Evolutionary conservation across 2,888 invertebrate species (phyloP), one percentile per base, ranked within the genome.

Genomic region (Schizaphis graminum): DNA sequence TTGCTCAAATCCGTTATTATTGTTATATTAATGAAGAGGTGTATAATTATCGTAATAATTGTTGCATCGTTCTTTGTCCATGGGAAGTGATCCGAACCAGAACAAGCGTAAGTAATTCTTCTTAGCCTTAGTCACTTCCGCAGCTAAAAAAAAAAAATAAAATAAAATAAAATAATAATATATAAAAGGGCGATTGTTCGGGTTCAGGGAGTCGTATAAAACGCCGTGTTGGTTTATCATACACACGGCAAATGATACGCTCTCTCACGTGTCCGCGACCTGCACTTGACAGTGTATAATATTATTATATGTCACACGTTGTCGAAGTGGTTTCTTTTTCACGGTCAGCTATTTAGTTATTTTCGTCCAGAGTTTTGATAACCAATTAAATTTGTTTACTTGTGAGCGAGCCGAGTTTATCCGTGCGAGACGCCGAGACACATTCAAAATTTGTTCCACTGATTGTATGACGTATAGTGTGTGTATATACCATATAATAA

Each of bases 71-170:
- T 88, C 44, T 93, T 93, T 94, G 85, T 94, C 86, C 94, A 94
- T 91, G 94, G 94, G 94, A 94, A 94, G 94, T 44, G 90, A 91
- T 91, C 53, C 94, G 94, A 91, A 94, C 94, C 94, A 94, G 91
- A 91, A 94, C 94, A 94, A 91, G 86, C 85, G 67, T 94, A 94
- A 90, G 90, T 94, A 91, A 94, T 94, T 94, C 49, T 91, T 53
- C 56, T 44, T 53, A 61, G 94, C 35, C 94, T 91, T 87, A 94
- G 94, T 94, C 94, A 94, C 89, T 94, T 94, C 94, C 94, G 94
- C 28, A 41, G 56, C 41, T 67, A 26, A 57, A 93, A 56, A 88
- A 87, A 26, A n/a, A n/a, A n/a, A n/a, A n/a, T n/a, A n/a, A n/a
- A n/a, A n/a, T n/a, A n/a, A n/a, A 92, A 57, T 10, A 91, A 91